Evolutionary conservation across 2,797 vertebrate species (phyloP), one percentile per base, ranked within the genome.

Genomic region (Mus caroli): DNA sequence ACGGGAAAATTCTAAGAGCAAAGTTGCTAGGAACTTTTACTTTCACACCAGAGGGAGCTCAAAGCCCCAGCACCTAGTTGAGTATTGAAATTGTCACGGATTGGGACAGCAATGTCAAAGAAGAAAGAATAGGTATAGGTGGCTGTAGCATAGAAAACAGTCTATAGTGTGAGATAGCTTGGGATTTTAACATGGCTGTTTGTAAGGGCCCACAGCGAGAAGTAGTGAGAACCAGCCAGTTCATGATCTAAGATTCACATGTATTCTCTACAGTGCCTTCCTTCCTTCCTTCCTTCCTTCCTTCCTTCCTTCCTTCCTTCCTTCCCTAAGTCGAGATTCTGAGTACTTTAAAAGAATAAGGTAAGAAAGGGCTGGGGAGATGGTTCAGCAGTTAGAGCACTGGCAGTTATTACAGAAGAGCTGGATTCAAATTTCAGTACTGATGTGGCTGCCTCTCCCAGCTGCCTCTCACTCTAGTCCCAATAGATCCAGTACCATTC

Each of bases 31-130:
- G 40, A 84, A 2, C 76, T 78, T 43, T 43, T 79, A 62, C 76
- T 8, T 37, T 52, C 40, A 43, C 64, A 73, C 46, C 37, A 78
- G 75, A 71, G 28, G 28, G 43, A 88, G 46, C 69, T 90, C 20
- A 77, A 93, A 78, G 64, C 84, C 92, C 34, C 28, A 71, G 91
- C 54, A 88, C 50, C 71, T 79, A n/a, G 40, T 37, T 92, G 52
- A n/a, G 76, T 86, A 52, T 85, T 91, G 84, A 91, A 94, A n/a
- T 87, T 31, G 50, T 73, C 15, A 58, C 77, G 40, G 73, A 75
- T 24, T 76, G 14, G 26, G 37, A 64, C 31, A 76, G 8, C 85
- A 34, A 37, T 56, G 24, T n/a, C 91, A 40, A 20, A 67, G 37
- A 83, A 80, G 31, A 80, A 46, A 24, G 24, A 26, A 69, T 71